A percentile compares a stretch with the other conserved stretches of the same genome.
phyloP scores from a whole-genome alignment of 2,888 invertebrate genomes.

The Drosophila borborema region DNA sequence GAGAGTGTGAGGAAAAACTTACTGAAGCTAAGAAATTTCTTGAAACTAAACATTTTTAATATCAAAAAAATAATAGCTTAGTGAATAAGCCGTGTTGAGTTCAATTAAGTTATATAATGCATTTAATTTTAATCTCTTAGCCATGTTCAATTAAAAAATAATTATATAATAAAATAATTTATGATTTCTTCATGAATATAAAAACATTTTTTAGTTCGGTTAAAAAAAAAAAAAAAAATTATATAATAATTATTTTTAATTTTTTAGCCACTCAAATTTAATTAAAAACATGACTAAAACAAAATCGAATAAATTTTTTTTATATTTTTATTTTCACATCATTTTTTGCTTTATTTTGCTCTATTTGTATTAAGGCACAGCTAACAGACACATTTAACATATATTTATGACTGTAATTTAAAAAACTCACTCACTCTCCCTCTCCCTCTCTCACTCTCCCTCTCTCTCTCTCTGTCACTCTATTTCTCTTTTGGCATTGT shows the following conservation, averaged over 20 bases:
- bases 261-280: not conserved
- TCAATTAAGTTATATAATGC: no score
- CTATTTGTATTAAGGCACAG: slow-evolving; percentile 61
- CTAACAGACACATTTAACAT: slow-evolving; percentile 13
- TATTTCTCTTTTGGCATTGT: slow-evolving; percentile 30
- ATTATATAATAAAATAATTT: no score
- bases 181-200: no score
- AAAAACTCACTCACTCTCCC: not conserved
- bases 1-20: not conserved
- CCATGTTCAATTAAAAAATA: no score
- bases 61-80: no score
- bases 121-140: no score
- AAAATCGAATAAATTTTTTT: slow-evolving; percentile 8
- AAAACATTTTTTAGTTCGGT: no score
- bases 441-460: not conserved
- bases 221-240: no score
- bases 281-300: not conserved
- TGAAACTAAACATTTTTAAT: not conserved
- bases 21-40: not conserved
- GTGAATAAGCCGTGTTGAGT: no score
- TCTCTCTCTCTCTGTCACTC: not conserved
- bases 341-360: slow-evolving; percentile 45
- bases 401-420: slow-evolving; percentile 30
- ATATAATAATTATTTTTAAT: no score
- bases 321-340: slow-evolving; percentile 40